These are phyloP conservation scores for Ataeniobius toweri DNA, from an alignment of 2,797 vertebrate genomes.

Conservation along the genomic window DNA sequence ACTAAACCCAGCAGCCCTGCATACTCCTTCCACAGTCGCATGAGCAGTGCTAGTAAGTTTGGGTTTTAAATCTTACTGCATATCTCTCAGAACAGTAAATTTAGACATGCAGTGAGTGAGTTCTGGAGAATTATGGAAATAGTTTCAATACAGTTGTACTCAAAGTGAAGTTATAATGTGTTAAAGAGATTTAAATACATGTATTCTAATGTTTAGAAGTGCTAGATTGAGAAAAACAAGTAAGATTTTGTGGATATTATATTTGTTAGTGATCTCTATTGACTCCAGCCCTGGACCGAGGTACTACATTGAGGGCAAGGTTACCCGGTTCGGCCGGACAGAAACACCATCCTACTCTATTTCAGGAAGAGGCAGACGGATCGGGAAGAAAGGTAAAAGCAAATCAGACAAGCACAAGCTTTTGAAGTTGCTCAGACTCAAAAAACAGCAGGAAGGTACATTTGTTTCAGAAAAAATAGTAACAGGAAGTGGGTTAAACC, in stretches of 20 bases:
- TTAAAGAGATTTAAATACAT: not conserved
- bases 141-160: not conserved
- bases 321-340: constrained; percentile 87
- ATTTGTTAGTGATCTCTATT: constrained; percentile 75
- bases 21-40: constrained; percentile 83
- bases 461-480: not conserved
- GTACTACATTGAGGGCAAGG: constrained; percentile 83
- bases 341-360: constrained; percentile 88
- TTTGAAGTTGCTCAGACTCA: not conserved
- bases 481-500: not conserved
- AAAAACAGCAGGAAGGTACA: not conserved
- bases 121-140: not conserved
- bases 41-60: constrained; percentile 78
- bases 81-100: not conserved
- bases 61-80: not conserved
- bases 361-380: constrained; percentile 72
- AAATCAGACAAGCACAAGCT: not conserved
- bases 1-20: constrained; percentile 86
- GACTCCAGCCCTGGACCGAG: constrained; percentile 88
- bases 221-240: not conserved
- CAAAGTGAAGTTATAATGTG: not conserved
- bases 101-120: not conserved
- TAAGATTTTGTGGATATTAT: not conserved
- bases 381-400: constrained; percentile 48
- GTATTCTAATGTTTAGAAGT: not conserved